Percentiles rank a stretch among this genome's conserved stretches.
These are phyloP conservation scores for Orchesella cincta DNA, from an alignment of 1,140 invertebrate genomes.

Conservation along the genomic window DNA sequence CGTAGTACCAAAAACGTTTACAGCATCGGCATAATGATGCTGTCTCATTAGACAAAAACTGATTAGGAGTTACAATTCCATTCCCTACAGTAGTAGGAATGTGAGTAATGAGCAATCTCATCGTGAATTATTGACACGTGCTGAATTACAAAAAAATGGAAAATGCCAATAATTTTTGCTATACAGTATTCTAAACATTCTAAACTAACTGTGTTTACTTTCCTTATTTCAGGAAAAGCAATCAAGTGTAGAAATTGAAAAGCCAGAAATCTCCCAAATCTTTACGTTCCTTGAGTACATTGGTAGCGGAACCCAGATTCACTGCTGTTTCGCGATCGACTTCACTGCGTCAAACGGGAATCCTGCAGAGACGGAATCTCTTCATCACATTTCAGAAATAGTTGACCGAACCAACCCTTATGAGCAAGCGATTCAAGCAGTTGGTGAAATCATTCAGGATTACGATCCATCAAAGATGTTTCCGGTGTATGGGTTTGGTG, in stretches of 20 bases:
- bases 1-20: too few species aligned
- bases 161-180: too few species aligned
- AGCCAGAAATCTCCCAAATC: conserved; percentile 29
- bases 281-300: conserved; percentile 50
- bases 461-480: conserved; percentile 64
- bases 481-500: conserved; percentile 65
- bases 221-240: conserved; percentile 9
- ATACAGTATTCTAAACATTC: too few species aligned
- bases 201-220: too few species aligned
- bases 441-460: conserved; percentile 68
- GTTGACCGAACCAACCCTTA: conserved; percentile 61
- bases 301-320: conserved; percentile 45
- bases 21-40: too few species aligned
- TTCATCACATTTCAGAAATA: conserved; percentile 61
- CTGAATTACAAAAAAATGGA: too few species aligned
- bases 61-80: too few species aligned
- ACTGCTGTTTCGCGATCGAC: conserved; percentile 49
- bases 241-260: neutral
- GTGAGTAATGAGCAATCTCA: too few species aligned
- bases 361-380: conserved; percentile 58
- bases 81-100: too few species aligned
- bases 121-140: too few species aligned
- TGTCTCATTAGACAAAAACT: too few species aligned
- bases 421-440: conserved; percentile 62
- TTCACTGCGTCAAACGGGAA: conserved; percentile 42